phyloP scores from a whole-genome alignment of 2,113 vertebrate species.

The Dasyprocta punctata region DNA sequence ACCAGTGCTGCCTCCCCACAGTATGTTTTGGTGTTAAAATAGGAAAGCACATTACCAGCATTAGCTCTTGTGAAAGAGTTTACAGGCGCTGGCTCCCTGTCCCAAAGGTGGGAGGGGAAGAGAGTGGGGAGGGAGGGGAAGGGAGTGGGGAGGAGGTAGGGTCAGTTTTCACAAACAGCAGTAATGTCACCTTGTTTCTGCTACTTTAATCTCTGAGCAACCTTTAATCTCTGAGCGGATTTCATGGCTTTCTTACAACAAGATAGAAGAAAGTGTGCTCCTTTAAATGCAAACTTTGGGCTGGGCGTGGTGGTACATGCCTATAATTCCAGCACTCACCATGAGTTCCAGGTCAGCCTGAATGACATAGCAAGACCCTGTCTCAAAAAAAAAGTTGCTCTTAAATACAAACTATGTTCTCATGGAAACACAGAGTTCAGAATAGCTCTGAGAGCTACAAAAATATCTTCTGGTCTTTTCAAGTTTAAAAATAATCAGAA shows the following conservation, averaged over 20 bases:
- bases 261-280: background rate
- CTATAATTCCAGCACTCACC: background rate
- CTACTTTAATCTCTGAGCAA: conserved; percentile 64
- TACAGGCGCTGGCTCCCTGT: background rate
- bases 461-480: conserved; percentile 61
- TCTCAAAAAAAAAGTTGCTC: background rate
- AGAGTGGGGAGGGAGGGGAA: background rate
- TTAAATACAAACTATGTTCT: conserved; percentile 59
- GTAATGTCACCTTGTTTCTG: conserved; percentile 40
- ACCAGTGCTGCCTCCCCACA: background rate
- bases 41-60: background rate
- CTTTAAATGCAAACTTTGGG: conserved; percentile 33
- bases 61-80: background rate
- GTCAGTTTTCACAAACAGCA: background rate
- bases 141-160: background rate
- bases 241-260: background rate
- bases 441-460: conserved; percentile 45
- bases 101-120: background rate
- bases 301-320: background rate
- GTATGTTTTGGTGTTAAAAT: background rate
- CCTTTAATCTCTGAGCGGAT: no score
- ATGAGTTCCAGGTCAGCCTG: background rate
- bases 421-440: conserved; percentile 67
- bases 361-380: background rate
- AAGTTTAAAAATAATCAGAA: conserved; percentile 36